Conservation (phyloP, 2,797 vertebrate species). For the Tangara arthus region DNA sequence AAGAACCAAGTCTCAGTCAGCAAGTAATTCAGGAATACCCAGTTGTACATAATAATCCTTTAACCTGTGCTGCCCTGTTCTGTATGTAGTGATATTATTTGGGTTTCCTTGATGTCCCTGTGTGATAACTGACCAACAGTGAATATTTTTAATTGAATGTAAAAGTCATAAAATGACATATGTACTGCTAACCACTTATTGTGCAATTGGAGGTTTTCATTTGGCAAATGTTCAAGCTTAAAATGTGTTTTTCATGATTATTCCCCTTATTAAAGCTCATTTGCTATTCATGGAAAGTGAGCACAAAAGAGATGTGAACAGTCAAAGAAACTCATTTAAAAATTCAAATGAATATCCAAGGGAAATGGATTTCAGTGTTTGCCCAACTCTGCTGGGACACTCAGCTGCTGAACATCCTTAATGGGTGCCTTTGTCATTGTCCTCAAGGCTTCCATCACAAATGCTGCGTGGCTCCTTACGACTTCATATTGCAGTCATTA, state of each 20-base stretch:
- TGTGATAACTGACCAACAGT: constrained; percentile 11
- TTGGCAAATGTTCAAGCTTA: constrained; percentile 58
- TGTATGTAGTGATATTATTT: neutral
- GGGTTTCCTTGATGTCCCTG: neutral
- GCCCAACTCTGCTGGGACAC: neutral
- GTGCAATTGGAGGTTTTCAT: constrained; percentile 18
- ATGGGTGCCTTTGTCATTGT: constrained; percentile 36
- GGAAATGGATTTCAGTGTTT: constrained; percentile 34
- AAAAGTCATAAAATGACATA: neutral
- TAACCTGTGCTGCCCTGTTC: neutral
- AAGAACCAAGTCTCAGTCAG: neutral
- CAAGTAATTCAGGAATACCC: neutral
- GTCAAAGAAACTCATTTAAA: constrained; percentile 44
- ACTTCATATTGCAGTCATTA: constrained; percentile 6
- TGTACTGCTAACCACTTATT: neutral
- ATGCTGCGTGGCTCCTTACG: neutral
- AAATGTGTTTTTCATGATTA: constrained; percentile 65
- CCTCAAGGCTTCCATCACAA: constrained; percentile 36
- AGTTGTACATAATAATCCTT: neutral
- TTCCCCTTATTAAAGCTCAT: constrained; percentile 55
- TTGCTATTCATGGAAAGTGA: constrained; percentile 50
- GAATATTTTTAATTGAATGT: neutral
- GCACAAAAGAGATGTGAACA: constrained; percentile 48
- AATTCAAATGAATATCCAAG: constrained; percentile 46
- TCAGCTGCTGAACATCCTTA: neutral